Conservation (phyloP, 2,113 vertebrate species). For the Parotia lawesii region DNA sequence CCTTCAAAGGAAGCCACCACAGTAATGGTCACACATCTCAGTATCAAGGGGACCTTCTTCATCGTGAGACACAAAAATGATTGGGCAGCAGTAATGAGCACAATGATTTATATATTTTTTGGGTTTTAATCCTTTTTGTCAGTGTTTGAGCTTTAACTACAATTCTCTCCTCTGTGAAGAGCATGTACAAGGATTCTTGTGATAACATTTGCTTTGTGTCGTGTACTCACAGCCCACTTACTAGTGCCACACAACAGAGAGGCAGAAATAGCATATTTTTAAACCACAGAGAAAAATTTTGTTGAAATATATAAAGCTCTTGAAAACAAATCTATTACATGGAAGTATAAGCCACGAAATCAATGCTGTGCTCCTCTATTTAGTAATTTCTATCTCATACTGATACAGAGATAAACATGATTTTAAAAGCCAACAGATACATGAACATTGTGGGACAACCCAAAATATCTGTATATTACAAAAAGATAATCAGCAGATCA, state of each 20-base stretch:
- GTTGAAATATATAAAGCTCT: neutral
- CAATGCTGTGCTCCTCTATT: neutral
- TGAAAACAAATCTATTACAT: neutral
- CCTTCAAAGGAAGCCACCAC: neutral
- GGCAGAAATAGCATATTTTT: neutral
- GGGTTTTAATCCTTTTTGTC: neutral
- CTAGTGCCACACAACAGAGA: neutral
- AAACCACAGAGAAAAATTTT: neutral
- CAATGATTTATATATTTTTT: neutral
- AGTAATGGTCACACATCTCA: neutral
- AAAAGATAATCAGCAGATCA: conserved; percentile 5
- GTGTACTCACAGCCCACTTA: neutral
- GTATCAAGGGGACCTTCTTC: neutral
- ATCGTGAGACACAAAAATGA: neutral
- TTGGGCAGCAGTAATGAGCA: neutral
- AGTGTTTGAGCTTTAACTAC: neutral
- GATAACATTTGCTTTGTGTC: neutral
- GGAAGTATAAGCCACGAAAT: neutral
- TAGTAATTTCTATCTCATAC: neutral
- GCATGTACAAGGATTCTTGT: fast-evolving
- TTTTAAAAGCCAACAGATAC: neutral
- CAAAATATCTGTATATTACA: neutral
- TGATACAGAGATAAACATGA: neutral
- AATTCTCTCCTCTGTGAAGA: neutral
- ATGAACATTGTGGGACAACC: neutral